Evolutionary conservation across 2,888 invertebrate genomes (phyloP).

Genomic region (Prostheceraeus crozeri): DNA sequence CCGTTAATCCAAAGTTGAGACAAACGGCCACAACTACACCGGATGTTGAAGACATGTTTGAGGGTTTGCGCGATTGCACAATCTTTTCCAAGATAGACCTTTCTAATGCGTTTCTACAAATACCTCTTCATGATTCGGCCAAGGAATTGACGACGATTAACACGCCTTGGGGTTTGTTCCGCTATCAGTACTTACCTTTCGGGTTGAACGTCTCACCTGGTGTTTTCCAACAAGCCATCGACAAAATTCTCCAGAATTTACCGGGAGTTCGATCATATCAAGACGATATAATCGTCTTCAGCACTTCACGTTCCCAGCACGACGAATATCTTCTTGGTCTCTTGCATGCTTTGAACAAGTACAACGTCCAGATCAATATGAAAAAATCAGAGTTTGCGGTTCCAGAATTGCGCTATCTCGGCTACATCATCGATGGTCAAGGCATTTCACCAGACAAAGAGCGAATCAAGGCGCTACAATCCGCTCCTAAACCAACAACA

Average conservation of each 20-base stretch:
- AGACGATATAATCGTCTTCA: neutral
- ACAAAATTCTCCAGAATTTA: neutral
- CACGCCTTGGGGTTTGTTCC: neutral
- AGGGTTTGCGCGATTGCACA: too few species aligned
- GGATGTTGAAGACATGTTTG: too few species aligned
- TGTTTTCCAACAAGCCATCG: neutral
- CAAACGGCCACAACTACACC: too few species aligned
- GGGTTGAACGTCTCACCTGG: neutral
- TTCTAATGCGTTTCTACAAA: too few species aligned
- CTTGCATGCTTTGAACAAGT: neutral
- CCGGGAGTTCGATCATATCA: neutral
- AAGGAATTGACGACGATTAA: too few species aligned
- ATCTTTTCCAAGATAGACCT: too few species aligned
- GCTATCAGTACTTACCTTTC: neutral
- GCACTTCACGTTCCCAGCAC: neutral
- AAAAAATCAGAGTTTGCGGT: neutral
- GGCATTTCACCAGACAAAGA: neutral
- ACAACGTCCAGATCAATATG: neutral
- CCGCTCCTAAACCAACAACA: neutral
- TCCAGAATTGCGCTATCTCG: too few species aligned
- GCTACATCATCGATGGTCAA: neutral
- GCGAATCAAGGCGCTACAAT: neutral
- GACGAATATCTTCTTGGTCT: neutral
- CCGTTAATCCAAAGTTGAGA: too few species aligned
- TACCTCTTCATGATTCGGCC: too few species aligned